These are phyloP conservation scores for Mormyrus proboscirostris DNA, from an alignment of 2,797 vertebrate genomes.

Conservation along the genomic window DNA sequence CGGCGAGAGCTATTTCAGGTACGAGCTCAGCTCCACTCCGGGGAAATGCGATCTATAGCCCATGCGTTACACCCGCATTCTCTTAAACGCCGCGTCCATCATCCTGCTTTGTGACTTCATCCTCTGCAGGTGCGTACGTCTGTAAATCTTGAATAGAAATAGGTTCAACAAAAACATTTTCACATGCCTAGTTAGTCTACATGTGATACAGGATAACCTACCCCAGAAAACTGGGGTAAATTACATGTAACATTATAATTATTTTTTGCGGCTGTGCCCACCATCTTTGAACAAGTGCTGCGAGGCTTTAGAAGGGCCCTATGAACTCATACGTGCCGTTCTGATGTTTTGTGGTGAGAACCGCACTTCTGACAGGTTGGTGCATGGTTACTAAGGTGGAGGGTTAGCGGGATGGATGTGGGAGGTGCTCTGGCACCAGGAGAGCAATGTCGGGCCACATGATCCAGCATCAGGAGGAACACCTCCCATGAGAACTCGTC, in stretches of 20 bases:
- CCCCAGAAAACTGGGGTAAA: not conserved
- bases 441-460: constrained; percentile 44
- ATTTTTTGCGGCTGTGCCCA: not conserved
- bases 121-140: not conserved
- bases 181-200: not conserved
- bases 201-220: not conserved
- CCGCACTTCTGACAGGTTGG: not conserved
- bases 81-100: not conserved
- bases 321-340: not conserved
- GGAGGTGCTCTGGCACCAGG: constrained; percentile 12
- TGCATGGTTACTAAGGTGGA: not conserved
- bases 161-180: not conserved
- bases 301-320: not conserved
- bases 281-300: not conserved
- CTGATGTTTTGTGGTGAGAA: not conserved
- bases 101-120: not conserved
- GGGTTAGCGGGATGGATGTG: constrained; percentile 29
- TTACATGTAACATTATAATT: not conserved
- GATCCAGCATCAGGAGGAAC: constrained; percentile 60
- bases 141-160: not conserved
- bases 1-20: not conserved
- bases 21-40: not conserved
- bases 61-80: not conserved
- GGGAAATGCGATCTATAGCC: not conserved
- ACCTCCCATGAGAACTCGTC: constrained; percentile 54